phyloP scores from a whole-genome alignment of 2,888 invertebrate genomes.

The Gymnosoma rotundatum region DNA sequence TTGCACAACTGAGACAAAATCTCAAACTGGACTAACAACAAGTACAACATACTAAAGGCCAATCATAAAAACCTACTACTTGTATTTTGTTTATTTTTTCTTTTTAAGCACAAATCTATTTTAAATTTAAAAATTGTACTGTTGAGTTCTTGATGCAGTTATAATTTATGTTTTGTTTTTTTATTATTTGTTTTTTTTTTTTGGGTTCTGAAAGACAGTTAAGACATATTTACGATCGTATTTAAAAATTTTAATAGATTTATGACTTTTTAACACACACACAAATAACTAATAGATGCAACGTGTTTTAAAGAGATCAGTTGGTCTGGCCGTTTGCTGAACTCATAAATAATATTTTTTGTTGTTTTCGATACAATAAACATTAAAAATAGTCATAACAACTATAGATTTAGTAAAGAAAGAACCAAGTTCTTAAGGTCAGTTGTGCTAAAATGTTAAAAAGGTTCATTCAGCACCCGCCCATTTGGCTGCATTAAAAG shows the following conservation, averaged over 20 bases:
- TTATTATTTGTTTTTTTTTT: too few relatives aligned
- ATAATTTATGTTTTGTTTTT: too few relatives aligned
- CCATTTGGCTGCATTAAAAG: too few relatives aligned
- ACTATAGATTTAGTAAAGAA: background rate
- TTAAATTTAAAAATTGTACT: conserved; percentile 22
- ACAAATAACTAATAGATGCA: background rate
- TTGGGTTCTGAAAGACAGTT: conserved; percentile 46
- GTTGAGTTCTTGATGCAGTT: conserved; percentile 1
- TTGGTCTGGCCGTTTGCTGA: background rate
- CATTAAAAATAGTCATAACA: background rate
- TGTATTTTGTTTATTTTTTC: background rate
- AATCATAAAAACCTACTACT: background rate
- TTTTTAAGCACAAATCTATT: conserved; percentile 23
- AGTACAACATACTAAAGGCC: background rate
- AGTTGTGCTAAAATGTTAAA: background rate
- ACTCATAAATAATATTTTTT: conserved; percentile 58
- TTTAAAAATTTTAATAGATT: conserved; percentile 57
- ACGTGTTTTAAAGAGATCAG: conserved; percentile 6
- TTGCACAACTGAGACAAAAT: conserved; percentile 12
- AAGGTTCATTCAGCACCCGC: background rate
- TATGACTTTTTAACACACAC: conserved; percentile 54
- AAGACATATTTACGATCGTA: conserved; percentile 62
- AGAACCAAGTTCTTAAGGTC: conserved; percentile 16
- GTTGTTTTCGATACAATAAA: conserved; percentile 31
- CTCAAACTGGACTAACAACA: conserved; percentile 4